Evolutionary conservation across 2,113 vertebrate genomes (phyloP), one percentile per base, ranked within the genome.

Genomic region (Nanger granti): DNA sequence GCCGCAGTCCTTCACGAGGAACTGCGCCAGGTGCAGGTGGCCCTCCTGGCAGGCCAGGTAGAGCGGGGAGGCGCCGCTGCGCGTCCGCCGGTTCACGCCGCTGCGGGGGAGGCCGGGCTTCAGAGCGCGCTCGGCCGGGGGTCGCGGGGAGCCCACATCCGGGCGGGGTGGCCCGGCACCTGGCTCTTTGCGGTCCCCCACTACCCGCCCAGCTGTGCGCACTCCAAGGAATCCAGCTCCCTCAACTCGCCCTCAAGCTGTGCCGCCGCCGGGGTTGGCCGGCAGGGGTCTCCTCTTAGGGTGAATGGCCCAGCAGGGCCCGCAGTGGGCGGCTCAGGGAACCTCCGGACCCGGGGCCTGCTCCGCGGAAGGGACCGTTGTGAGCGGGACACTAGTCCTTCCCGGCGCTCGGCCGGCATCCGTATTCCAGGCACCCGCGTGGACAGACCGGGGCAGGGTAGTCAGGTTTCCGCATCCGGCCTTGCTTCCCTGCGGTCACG

Each of bases 21-120:
- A 99, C 98, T 99, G 98, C 0, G 98, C 98, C 26, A 99, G 97
- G 10, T 99, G 98, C 90, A 99, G 98, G 96, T 99, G 99, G 0
- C 99, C 99, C 73, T 99, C 99, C 97, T 99, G 99, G 97, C 99
- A 99, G 96, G 99, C 99, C 97, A 99, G 98, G 96, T 99, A 99
- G 92, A 99, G 98, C 0, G 99, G 99, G 0, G 99, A 99, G 29
- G 99, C 99, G 1, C 99, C 99, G 0, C 98, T 98, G 37, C 44
- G 97, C 0, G 98, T 99, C 98, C 98, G 99, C 37, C 66, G 98
- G 98, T 99, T 99, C 97, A 99, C 98, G 93, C 98, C 98, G 15
- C 99, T 99, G 98, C 4, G 14, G 37, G 47, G 93, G 11, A 34
- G 86, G 49, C 12, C 14, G 24, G 34, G 28, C 5, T 20, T 91